Percentiles rank a stretch among this genome's conserved stretches.
Evolutionary conservation across 2,113 vertebrate genomes (phyloP).

Genomic region (Ciconia maguari): DNA sequence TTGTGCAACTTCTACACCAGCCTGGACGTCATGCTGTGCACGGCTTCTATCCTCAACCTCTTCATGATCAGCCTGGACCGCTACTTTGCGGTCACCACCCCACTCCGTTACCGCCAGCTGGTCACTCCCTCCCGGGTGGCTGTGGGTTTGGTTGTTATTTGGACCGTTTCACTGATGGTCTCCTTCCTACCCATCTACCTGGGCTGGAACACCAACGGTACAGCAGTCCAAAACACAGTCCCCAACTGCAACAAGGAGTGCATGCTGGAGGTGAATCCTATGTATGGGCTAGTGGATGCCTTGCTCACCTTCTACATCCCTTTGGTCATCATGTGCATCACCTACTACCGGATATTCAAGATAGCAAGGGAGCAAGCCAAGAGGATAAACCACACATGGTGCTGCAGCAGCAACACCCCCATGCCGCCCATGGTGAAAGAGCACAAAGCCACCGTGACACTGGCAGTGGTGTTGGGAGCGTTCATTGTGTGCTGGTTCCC

Average conservation of each 20-base stretch:
- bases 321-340: conserved; percentile 89
- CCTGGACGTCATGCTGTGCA: conserved; percentile 96
- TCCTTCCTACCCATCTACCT: conserved; percentile 95
- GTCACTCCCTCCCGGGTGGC: conserved; percentile 80
- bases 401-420: conserved; percentile 65
- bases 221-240: conserved; percentile 76
- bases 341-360: conserved; percentile 87
- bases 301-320: conserved; percentile 92
- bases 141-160: conserved; percentile 81
- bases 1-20: conserved; percentile 93
- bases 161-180: conserved; percentile 87
- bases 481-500: conserved; percentile 95
- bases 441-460: conserved; percentile 91
- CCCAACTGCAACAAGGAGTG: conserved; percentile 64
- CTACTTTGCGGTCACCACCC: conserved; percentile 88
- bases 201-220: conserved; percentile 90
- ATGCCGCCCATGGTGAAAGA: conserved; percentile 75
- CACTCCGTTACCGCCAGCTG: conserved; percentile 85
- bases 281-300: conserved; percentile 85
- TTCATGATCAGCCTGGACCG: conserved; percentile 94
- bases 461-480: conserved; percentile 88
- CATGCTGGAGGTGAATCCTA: conserved; percentile 83
- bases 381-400: conserved; percentile 76
- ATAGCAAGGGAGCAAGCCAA: conserved; percentile 91
- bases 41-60: conserved; percentile 95